Evolutionary conservation across 2,113 vertebrate species (phyloP), one percentile per base, ranked within the genome.

Genomic region (Caretta caretta): DNA sequence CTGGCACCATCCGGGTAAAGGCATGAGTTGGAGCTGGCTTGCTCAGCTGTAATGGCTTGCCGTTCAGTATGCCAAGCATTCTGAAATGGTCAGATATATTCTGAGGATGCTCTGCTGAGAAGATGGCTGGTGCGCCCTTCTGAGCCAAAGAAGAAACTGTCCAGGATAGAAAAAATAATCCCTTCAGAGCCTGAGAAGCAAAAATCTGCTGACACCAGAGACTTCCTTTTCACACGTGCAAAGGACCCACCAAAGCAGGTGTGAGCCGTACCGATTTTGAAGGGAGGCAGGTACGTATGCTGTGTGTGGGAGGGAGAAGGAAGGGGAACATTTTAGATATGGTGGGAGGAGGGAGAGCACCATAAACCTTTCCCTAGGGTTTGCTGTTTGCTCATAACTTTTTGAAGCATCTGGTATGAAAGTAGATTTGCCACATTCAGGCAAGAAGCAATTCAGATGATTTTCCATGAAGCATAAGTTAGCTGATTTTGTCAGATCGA

Each of bases 271-370:
- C 10, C 10, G 2, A 20, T 46, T 91, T 3, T 31, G 46, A 49
- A 49, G 76, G 1, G 1, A 19, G 11, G 8, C 5, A 13, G 35
- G 49, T 4, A 19, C 13, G 10, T 31, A 46, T 29, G 16, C 83
- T 13, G 10, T 12, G 0, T 42, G n/a, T 38, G 24, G 10, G 0
- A 0, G 31, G 16, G 29, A 5, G 24, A 50, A 29, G 0, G 0
- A 1, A 38, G 22, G n/a, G 29, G 14, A 17, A 79, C 76, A 9
- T 42, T 48, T 50, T 1, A 1, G 51, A 51, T 29, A 9, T 3
- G 46, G 2, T 57, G n/a, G 5, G 11, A 90, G 91, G 13, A 5
- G 4, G 57, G 65, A 72, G 8, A 72, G 54, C 6, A 38, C 54
- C 88, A 49, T 53, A 56, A 35, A 10, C 25, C 38, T 57, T 92